Percentiles rank a stretch among this genome's conserved stretches.
phyloP scores from a whole-genome alignment of 2,888 invertebrate species.

The Ametastegia equiseti region DNA sequence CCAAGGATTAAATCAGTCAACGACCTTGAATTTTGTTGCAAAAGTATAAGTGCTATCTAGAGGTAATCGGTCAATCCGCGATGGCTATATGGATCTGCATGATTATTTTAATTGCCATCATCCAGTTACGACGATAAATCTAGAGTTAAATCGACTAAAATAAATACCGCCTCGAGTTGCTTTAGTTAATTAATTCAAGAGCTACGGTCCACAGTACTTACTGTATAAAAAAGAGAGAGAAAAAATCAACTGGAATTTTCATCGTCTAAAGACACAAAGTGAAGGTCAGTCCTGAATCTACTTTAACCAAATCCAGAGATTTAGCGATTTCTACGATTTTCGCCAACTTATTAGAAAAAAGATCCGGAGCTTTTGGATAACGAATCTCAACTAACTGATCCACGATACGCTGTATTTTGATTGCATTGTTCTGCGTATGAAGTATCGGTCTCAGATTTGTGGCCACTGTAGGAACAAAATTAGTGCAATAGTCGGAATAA shows the following conservation, averaged over 20 bases:
- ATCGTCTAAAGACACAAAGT: neutral
- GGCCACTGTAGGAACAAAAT: neutral
- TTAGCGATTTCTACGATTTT: constrained; percentile 10
- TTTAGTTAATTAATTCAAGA: constrained; percentile 23
- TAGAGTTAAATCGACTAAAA: constrained; percentile 1
- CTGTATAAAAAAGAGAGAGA: constrained; percentile 20
- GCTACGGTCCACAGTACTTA: neutral
- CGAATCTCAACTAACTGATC: neutral
- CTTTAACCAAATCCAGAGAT: neutral
- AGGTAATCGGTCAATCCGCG: constrained; percentile 13
- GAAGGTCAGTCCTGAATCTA: constrained; percentile 27
- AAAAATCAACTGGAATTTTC: neutral
- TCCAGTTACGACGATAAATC: neutral
- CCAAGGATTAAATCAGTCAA: constrained; percentile 1
- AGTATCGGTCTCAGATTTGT: neutral
- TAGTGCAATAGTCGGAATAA: neutral
- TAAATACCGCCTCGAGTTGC: constrained; percentile 20
- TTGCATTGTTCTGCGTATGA: constrained; percentile 22
- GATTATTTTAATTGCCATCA: constrained; percentile 34
- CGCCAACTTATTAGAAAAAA: neutral
- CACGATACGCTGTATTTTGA: neutral
- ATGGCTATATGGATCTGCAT: neutral
- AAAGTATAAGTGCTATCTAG: neutral
- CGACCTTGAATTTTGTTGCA: constrained; percentile 9
- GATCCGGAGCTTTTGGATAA: neutral